Percentiles rank a stretch among this genome's conserved stretches.
Conservation (phyloP, 2,888 invertebrate species). For the Xestia ashworthii region DNA sequence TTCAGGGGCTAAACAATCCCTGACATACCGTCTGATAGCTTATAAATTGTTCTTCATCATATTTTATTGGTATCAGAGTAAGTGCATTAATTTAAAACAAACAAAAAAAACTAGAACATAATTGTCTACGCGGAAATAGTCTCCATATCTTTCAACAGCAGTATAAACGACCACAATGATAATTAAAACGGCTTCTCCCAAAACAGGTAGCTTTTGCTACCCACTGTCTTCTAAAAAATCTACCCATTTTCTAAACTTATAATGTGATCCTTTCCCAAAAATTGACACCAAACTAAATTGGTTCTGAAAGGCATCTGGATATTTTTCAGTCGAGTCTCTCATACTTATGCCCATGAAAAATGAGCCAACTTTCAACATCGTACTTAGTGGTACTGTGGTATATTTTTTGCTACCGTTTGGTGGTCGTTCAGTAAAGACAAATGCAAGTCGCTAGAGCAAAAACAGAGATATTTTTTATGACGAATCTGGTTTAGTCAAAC, state of each 20-base stretch:
- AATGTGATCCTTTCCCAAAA: background rate
- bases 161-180: conserved; percentile 4
- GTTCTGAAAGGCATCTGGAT: conserved; percentile 24
- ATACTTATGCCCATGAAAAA: conserved; percentile 13
- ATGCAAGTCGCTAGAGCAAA: conserved; percentile 50
- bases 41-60: background rate
- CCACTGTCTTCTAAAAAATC: background rate
- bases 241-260: background rate
- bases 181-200: background rate
- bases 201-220: conserved; percentile 35
- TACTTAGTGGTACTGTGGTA: conserved; percentile 26
- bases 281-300: conserved; percentile 11
- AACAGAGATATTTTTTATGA: conserved; percentile 52
- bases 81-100: too few relatives aligned
- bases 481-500: conserved; percentile 19
- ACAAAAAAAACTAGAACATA: too few relatives aligned
- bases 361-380: conserved; percentile 41
- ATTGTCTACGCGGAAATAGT: background rate
- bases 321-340: conserved; percentile 12
- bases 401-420: conserved; percentile 48
- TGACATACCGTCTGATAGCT: background rate
- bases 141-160: too few relatives aligned
- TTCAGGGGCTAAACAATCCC: background rate
- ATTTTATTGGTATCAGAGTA: background rate
- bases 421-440: conserved; percentile 48